Conservation (phyloP, 2,888 invertebrate species). For the Ischnura elegans region DNA sequence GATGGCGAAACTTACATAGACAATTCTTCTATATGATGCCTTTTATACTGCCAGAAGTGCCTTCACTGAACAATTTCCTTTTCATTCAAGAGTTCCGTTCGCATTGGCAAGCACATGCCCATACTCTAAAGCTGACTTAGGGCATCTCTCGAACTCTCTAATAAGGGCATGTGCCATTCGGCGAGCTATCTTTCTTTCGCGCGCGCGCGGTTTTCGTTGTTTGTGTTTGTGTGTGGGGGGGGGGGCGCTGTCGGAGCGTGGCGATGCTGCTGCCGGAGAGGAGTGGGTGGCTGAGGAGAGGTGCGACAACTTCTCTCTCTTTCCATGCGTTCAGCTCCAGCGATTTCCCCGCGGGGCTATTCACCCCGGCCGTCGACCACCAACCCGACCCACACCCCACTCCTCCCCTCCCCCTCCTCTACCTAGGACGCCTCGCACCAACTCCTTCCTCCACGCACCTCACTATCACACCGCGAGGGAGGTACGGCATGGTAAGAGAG, state of each 20-base stretch:
- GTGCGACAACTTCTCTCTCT: slow-evolving; percentile 56
- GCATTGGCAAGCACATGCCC: too few species aligned
- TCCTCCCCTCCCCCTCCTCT: not conserved
- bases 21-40: too few species aligned
- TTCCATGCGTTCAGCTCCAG: slow-evolving; percentile 43
- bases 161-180: too few species aligned
- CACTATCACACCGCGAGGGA: not conserved
- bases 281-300: slow-evolving; percentile 15
- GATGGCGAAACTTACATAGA: too few species aligned
- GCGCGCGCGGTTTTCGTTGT: not conserved
- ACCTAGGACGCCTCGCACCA: not conserved
- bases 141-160: too few species aligned
- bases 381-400: not conserved
- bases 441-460: not conserved
- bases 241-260: slow-evolving; percentile 2
- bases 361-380: slow-evolving; percentile 46
- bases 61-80: too few species aligned
- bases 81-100: too few species aligned
- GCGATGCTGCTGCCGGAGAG: not conserved
- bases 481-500: not conserved
- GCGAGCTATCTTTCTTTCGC: not conserved
- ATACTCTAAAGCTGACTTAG: too few species aligned
- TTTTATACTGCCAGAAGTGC: too few species aligned
- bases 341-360: slow-evolving; percentile 40
- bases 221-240: not conserved